These are phyloP conservation scores for Paratilapia polleni DNA, from an alignment of 2,113 vertebrate genomes.

Conservation along the genomic window DNA sequence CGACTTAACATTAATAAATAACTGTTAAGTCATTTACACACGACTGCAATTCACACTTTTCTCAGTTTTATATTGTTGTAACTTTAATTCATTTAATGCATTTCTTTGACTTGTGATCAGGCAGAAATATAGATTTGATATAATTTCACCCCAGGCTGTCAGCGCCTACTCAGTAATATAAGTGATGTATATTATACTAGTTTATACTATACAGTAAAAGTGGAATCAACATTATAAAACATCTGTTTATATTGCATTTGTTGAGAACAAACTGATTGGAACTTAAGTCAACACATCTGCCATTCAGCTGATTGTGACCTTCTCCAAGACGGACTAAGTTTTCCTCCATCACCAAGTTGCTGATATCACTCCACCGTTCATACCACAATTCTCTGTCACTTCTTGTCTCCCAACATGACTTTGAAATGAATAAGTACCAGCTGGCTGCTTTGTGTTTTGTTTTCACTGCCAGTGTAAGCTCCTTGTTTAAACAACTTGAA, in stretches of 20 bases:
- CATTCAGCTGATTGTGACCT: background rate
- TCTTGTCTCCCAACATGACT: slow-evolving; percentile 31
- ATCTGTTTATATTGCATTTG: background rate
- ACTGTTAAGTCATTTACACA: background rate
- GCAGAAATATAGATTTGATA: background rate
- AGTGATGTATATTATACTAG: background rate
- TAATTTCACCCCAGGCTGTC: background rate
- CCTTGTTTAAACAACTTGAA: slow-evolving; percentile 58
- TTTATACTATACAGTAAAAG: too few relatives aligned
- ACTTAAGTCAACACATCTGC: background rate
- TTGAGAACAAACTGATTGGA: background rate
- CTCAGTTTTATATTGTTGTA: background rate
- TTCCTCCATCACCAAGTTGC: slow-evolving; percentile 1
- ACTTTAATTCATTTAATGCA: background rate
- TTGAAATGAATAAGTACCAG: slow-evolving; percentile 45
- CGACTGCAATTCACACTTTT: background rate
- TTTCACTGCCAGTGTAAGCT: slow-evolving; percentile 55
- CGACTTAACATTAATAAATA: background rate
- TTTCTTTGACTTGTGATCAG: background rate
- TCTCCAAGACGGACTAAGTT: background rate
- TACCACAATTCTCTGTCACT: slow-evolving; percentile 27
- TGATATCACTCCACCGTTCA: slow-evolving; percentile 27
- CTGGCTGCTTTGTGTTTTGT: slow-evolving; percentile 62
- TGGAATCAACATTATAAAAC: background rate
- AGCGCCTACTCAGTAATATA: background rate